These are phyloP conservation scores for Ctenochaetus hawaiiensis DNA, from an alignment of 2,797 vertebrate species.

Conservation along the genomic window DNA sequence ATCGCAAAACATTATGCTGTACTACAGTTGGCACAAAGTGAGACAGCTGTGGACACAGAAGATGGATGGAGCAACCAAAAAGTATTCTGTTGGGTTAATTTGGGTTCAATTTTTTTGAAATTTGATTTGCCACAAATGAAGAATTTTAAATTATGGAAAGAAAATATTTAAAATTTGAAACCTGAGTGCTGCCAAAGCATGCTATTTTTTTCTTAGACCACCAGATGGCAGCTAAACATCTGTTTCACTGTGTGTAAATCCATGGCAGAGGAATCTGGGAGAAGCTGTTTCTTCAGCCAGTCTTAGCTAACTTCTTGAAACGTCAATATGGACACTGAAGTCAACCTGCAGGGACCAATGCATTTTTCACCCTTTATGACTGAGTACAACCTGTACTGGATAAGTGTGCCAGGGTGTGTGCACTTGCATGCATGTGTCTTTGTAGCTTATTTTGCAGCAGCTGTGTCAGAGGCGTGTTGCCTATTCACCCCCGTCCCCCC, in stretches of 20 bases:
- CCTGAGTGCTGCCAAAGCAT: slow-evolving; percentile 23
- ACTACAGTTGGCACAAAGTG: slow-evolving; percentile 48
- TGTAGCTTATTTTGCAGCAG: slow-evolving; percentile 82
- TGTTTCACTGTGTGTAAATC: slow-evolving; percentile 17
- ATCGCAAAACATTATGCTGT: slow-evolving; percentile 10
- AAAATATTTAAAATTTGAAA: neutral
- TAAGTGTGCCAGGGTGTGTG: slow-evolving; percentile 43
- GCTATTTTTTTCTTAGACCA: slow-evolving; percentile 1
- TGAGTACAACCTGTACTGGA: slow-evolving; percentile 25
- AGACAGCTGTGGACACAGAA: slow-evolving; percentile 29
- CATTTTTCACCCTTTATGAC: slow-evolving; percentile 17
- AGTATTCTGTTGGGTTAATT: neutral
- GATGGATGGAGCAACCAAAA: slow-evolving; percentile 7
- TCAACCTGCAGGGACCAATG: slow-evolving; percentile 23
- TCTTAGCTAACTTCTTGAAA: slow-evolving; percentile 30
- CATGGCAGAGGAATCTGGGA: slow-evolving; percentile 3
- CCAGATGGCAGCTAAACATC: slow-evolving; percentile 20
- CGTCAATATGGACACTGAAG: slow-evolving; percentile 27
- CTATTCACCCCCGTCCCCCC: neutral
- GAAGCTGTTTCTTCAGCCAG: slow-evolving; percentile 7
- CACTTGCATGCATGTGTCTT: slow-evolving; percentile 47
- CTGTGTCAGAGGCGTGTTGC: slow-evolving; percentile 62
- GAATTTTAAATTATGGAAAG: slow-evolving; percentile 4
- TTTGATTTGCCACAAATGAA: neutral
- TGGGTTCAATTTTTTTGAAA: neutral